A percentile compares a stretch with the other conserved stretches of the same genome.
phyloP scores from a whole-genome alignment of 2,113 vertebrate species.

The Pachyramphus minor region DNA sequence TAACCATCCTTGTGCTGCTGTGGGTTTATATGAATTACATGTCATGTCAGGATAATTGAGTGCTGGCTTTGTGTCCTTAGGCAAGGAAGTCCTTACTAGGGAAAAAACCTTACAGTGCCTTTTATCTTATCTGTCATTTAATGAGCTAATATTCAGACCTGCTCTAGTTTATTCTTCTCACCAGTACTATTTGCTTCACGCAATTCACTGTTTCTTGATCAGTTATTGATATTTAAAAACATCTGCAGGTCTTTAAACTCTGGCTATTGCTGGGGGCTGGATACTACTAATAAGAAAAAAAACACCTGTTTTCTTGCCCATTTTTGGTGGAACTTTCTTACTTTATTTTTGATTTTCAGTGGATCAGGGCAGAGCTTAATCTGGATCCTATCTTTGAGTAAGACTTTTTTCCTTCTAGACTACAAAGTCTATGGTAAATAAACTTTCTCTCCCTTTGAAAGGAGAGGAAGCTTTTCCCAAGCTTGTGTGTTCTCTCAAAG shows the following conservation, averaged over 20 bases:
- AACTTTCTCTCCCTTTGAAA: neutral
- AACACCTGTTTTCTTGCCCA: neutral
- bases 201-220: neutral
- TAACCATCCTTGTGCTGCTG: neutral
- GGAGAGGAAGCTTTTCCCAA: neutral
- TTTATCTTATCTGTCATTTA: neutral
- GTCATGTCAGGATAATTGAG: neutral
- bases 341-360: neutral
- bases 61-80: neutral
- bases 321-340: neutral
- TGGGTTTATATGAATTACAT: neutral
- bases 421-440: neutral
- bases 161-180: neutral
- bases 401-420: neutral
- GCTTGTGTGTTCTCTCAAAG: neutral
- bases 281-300: neutral
- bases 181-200: neutral
- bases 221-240: neutral
- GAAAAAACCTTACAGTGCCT: neutral
- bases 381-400: neutral
- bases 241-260: neutral
- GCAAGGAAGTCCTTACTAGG: neutral
- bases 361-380: neutral
- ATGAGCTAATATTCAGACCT: neutral
- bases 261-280: neutral